Base-by-base conservation (phyloP, 2,797 vertebrate species). In the Rhyacichthys aspro region DNA sequence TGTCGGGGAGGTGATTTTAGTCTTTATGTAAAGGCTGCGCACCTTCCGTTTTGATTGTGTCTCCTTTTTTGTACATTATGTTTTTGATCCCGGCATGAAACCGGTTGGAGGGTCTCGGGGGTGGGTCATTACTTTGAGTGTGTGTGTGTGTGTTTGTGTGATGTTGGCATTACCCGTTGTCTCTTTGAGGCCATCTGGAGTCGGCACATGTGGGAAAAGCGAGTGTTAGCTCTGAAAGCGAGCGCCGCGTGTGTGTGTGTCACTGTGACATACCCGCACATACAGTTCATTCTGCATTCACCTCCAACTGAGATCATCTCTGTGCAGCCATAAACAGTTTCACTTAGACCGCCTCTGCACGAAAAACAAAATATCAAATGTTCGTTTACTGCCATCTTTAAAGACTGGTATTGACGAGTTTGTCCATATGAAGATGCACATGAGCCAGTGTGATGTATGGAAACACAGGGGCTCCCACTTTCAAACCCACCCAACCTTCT, bases 101-200 rank as follows among this genome's bases (percentile, higher is more conserved):
- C 72, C 67, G 72, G 62, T 74, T 48, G 43, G 69, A 57, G 59
- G 59, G 57, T 81, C 74, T 81, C 75, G 42, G 63, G 79, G 74
- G 82, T 63, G 72, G 68, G 71, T 68, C 68, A 56, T 53, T 60
- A 62, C 70, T 77, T 64, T 82, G 65, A 39, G 52, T 19, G 44
- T 47, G 49, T 53, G 43, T 18, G 68, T 42, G 56, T 55, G 52
- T 34, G 54, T 49, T 43, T 54, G 60, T 78, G 70, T 68, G 71
- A 72, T 76, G 73, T 67, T 76, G 73, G 71, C 80, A 64, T 74
- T 69, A 76, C 67, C 67, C 70, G 63, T 63, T 28, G 54, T 78
- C 72, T 80, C 82, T 84, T 81, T 88, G 82, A 86, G 83, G 79
- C 86, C 86, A 87, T 88, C 89, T 90, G 85, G 87, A 82, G 73